Evolutionary conservation across 1,140 invertebrate genomes (phyloP).

Genomic region (Drosophila subpulchrella): DNA sequence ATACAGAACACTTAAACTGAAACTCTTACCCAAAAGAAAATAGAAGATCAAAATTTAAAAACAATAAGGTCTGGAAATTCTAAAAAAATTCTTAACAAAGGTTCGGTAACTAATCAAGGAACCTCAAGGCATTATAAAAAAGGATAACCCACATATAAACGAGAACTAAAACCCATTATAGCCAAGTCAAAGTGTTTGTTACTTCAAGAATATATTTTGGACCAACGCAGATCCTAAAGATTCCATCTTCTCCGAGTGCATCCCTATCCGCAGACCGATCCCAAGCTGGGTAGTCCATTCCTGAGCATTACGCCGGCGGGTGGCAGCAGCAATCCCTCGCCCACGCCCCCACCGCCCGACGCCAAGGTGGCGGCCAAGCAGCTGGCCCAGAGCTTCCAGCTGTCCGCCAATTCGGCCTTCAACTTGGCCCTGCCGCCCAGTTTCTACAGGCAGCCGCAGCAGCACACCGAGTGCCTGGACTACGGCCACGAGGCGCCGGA

Average conservation of each 20-base stretch:
- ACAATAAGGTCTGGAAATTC: no score
- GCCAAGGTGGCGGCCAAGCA: slow-evolving; percentile 58
- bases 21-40: background rate
- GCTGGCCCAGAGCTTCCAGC: slow-evolving; percentile 70
- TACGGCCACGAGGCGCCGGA: slow-evolving; percentile 50
- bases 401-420: slow-evolving; percentile 79
- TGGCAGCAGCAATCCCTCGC: slow-evolving; percentile 68
- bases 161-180: background rate
- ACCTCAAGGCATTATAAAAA: background rate
- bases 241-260: slow-evolving; percentile 5
- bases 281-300: slow-evolving; percentile 84
- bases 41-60: background rate
- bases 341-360: slow-evolving; percentile 22
- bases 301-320: slow-evolving; percentile 67
- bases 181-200: no score
- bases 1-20: background rate
- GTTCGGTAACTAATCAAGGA: background rate
- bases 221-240: background rate
- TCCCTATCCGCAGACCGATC: slow-evolving; percentile 12
- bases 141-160: background rate
- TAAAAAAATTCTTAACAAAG: no score
- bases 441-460: slow-evolving; percentile 49
- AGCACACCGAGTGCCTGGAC: slow-evolving; percentile 45
- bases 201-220: background rate
- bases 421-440: slow-evolving; percentile 74